A percentile compares a stretch with the other conserved stretches of the same genome.
Evolutionary conservation across 2,797 vertebrate genomes (phyloP).

Genomic region (Apogon talboti): DNA sequence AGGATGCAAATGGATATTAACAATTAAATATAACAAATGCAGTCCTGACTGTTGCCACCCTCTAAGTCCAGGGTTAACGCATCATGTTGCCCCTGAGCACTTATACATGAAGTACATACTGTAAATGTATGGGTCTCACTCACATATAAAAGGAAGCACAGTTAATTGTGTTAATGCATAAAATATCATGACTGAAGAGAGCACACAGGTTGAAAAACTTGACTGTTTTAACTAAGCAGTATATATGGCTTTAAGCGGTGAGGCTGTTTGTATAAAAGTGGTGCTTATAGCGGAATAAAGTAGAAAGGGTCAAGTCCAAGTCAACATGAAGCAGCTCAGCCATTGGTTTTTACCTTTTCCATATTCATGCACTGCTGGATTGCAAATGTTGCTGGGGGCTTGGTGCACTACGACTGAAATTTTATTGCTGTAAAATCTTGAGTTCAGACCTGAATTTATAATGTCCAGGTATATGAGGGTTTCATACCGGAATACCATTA

Average conservation of each 20-base stretch:
- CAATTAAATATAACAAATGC: slow-evolving; percentile 13
- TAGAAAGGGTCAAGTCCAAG: slow-evolving; percentile 29
- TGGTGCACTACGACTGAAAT: slow-evolving; percentile 3
- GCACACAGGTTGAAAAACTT: neutral
- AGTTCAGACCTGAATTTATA: slow-evolving; percentile 15
- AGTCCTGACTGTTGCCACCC: neutral
- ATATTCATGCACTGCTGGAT: slow-evolving; percentile 41
- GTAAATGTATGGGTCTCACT: slow-evolving; percentile 9
- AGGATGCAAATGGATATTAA: neutral
- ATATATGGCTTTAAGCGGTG: slow-evolving; percentile 1
- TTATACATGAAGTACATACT: slow-evolving; percentile 26
- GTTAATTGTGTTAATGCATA: neutral
- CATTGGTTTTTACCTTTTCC: slow-evolving; percentile 35
- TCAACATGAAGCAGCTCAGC: slow-evolving; percentile 31
- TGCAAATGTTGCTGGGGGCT: slow-evolving; percentile 27
- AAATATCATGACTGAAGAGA: neutral
- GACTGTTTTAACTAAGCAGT: neutral
- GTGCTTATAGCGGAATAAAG: slow-evolving; percentile 2
- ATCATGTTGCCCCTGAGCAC: slow-evolving; percentile 6
- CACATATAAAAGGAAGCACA: slow-evolving; percentile 6
- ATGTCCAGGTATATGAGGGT: neutral
- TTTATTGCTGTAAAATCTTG: slow-evolving; percentile 1
- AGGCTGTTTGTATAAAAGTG: slow-evolving; percentile 4
- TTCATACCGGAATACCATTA: slow-evolving; percentile 9
- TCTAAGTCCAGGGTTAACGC: neutral